Percentiles rank a stretch among this genome's conserved stretches.
phyloP scores from a whole-genome alignment of 2,797 vertebrate species.

The Gymnothorax javanicus region DNA sequence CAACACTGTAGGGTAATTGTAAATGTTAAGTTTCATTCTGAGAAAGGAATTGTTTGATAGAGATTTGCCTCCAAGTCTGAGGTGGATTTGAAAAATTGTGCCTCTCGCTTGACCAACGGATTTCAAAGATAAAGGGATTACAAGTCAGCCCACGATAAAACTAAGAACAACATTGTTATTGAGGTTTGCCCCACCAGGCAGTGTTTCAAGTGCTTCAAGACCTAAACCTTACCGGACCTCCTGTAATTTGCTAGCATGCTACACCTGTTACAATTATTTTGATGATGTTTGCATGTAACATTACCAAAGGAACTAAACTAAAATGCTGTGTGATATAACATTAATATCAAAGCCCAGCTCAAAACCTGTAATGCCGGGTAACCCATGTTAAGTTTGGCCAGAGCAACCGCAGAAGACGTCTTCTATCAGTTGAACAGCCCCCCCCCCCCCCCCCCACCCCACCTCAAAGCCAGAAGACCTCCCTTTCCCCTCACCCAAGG shows the following conservation, averaged over 20 bases:
- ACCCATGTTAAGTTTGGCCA: not conserved
- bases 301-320: not conserved
- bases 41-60: not conserved
- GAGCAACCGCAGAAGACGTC: not conserved
- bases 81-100: too few species aligned
- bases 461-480: not conserved
- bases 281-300: not conserved
- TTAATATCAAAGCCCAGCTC: too few species aligned
- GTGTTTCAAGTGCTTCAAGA: too few species aligned
- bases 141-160: too few species aligned
- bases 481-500: not conserved
- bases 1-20: not conserved
- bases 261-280: not conserved
- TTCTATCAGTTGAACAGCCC: too few species aligned
- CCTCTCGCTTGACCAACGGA: too few species aligned
- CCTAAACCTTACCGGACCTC: too few species aligned
- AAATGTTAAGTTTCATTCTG: not conserved
- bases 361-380: not conserved
- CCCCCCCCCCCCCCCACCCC: not conserved
- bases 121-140: too few species aligned
- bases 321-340: not conserved
- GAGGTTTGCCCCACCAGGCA: too few species aligned
- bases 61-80: too few species aligned
- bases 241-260: too few species aligned
- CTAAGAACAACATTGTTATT: too few species aligned